phyloP scores from a whole-genome alignment of 2,888 invertebrate species.

The Mimas tiliae region DNA sequence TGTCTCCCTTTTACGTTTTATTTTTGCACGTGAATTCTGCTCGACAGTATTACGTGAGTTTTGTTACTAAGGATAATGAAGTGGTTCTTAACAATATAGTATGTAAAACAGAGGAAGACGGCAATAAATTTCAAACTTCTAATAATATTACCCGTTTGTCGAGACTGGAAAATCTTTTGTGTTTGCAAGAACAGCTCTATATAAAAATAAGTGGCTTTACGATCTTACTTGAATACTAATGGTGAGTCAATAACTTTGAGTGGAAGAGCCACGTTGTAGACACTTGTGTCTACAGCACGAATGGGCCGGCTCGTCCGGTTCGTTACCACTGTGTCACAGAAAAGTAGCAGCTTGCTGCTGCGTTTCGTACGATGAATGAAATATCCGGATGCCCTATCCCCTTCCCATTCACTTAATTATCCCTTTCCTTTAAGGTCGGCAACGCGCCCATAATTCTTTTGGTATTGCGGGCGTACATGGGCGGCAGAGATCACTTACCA shows the following conservation, averaged over 20 bases:
- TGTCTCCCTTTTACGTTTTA: constrained; percentile 14
- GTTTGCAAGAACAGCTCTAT: not conserved
- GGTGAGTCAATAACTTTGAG: not conserved
- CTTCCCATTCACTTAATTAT: too few species aligned
- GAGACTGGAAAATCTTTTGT: not conserved
- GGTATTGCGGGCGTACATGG: too few species aligned
- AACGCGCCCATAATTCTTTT: too few species aligned
- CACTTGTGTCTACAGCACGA: too few species aligned
- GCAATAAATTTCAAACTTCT: constrained; percentile 3
- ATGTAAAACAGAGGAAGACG: constrained; percentile 2
- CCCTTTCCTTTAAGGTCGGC: too few species aligned
- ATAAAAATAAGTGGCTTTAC: not conserved
- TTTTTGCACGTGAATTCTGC: constrained; percentile 26
- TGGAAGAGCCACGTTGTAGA: too few species aligned
- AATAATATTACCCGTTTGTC: not conserved
- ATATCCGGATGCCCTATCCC: too few species aligned
- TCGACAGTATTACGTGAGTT: not conserved
- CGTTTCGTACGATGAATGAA: too few species aligned
- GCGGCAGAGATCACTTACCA: too few species aligned
- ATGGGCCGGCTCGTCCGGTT: too few species aligned
- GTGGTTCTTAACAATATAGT: not conserved
- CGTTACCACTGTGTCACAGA: too few species aligned
- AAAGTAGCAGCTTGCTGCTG: too few species aligned
- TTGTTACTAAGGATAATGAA: constrained; percentile 5
- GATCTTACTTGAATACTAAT: not conserved